Conservation (phyloP, 2,797 vertebrate species). For the Myotis vivesi region DNA sequence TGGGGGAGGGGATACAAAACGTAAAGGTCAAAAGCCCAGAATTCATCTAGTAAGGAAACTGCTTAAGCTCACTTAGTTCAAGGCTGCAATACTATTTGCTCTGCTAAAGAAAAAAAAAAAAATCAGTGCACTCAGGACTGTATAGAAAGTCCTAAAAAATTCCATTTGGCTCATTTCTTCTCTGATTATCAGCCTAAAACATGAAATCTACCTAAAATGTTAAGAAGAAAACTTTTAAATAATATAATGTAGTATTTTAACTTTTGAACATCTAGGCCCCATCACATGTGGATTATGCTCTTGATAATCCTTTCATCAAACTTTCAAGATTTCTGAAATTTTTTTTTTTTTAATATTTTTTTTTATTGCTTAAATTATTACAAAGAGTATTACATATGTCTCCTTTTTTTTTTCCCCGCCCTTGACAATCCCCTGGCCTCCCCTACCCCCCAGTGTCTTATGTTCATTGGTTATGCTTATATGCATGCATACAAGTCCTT, state of each 20-base stretch:
- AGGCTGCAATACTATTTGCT: neutral
- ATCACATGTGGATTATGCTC: neutral
- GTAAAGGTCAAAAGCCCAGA: neutral
- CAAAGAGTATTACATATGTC: no score
- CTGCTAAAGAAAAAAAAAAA: neutral
- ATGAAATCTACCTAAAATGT: neutral
- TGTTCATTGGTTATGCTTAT: no score
- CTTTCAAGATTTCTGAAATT: neutral
- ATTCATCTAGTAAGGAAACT: neutral
- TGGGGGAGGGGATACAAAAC: neutral
- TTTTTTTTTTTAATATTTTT: no score
- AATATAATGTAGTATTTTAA: slow-evolving; percentile 16
- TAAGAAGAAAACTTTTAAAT: neutral
- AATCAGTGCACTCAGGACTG: neutral
- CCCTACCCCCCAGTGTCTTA: no score
- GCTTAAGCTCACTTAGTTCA: neutral
- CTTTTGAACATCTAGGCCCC: neutral
- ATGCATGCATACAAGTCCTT: no score
- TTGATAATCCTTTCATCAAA: neutral
- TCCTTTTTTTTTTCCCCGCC: no score
- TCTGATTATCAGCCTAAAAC: neutral
- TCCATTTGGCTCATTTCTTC: neutral
- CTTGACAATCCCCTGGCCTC: no score
- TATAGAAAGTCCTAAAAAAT: neutral
- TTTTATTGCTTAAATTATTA: no score